These are phyloP conservation scores for Rhegmatorhina hoffmannsi DNA, from an alignment of 2,113 vertebrate genomes.

Conservation along the genomic window DNA sequence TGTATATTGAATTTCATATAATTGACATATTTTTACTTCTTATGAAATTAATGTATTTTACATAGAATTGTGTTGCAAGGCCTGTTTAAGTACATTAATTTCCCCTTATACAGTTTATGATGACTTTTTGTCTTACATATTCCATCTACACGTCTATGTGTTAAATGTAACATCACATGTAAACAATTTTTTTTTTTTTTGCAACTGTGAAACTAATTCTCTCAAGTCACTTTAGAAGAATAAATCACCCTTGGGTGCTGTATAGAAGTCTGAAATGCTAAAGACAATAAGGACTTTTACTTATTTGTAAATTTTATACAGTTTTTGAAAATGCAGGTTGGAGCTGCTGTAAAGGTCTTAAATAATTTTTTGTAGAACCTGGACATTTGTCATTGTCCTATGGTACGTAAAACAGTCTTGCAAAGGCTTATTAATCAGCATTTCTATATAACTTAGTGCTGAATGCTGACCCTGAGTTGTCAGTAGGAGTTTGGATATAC, in stretches of 20 bases:
- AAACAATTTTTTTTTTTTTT: background rate
- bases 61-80: background rate
- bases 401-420: background rate
- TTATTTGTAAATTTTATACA: background rate
- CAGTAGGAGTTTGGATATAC: background rate
- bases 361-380: background rate
- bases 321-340: background rate
- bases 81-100: background rate
- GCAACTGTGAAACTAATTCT: background rate
- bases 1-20: background rate
- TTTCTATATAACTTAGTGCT: background rate
- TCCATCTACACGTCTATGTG: background rate
- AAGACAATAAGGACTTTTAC: background rate
- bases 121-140: background rate
- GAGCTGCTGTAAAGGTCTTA: background rate
- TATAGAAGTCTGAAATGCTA: background rate
- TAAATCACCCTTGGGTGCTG: background rate
- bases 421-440: conserved; percentile 2
- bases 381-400: background rate
- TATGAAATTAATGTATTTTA: background rate
- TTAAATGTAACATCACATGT: background rate
- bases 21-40: background rate
- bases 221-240: background rate
- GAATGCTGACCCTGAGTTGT: conserved; percentile 31
- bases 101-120: background rate